Conservation (phyloP, 2,797 vertebrate genomes). For the Hypotaenidia philippensis region DNA sequence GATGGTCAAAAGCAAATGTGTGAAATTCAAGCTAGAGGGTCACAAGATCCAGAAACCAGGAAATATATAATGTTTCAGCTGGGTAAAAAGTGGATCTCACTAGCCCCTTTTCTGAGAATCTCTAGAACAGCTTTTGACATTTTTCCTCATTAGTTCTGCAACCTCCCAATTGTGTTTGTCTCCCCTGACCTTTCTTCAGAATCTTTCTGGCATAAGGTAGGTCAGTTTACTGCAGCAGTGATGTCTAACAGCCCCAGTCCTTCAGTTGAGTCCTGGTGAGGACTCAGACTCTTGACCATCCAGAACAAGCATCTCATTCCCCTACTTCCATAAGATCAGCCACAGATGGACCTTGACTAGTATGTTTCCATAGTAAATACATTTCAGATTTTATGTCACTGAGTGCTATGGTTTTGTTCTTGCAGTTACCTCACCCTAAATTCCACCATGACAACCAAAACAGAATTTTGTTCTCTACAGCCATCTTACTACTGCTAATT, state of each 20-base stretch:
- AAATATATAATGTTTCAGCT: neutral
- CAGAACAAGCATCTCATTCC: neutral
- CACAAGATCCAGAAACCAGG: neutral
- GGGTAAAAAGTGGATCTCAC: neutral
- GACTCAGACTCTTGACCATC: neutral
- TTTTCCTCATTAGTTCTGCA: neutral
- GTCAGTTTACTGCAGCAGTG: neutral
- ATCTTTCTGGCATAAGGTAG: neutral
- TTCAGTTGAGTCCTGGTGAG: neutral
- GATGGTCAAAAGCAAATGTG: neutral
- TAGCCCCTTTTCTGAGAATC: neutral
- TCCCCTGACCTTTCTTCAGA: neutral
- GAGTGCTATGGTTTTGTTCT: neutral
- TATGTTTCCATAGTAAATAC: neutral
- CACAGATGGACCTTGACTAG: neutral
- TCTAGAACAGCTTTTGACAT: neutral
- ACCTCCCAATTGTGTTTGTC: neutral
- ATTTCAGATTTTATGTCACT: neutral
- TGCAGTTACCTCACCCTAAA: neutral
- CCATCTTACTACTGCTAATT: neutral
- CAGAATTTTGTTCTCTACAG: neutral
- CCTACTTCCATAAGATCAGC: neutral
- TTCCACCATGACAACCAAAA: neutral
- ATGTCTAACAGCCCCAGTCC: neutral
- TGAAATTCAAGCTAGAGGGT: neutral